Evolutionary conservation across 2,113 vertebrate genomes (phyloP).

Genomic region (Rhabdomys dilectus): DNA sequence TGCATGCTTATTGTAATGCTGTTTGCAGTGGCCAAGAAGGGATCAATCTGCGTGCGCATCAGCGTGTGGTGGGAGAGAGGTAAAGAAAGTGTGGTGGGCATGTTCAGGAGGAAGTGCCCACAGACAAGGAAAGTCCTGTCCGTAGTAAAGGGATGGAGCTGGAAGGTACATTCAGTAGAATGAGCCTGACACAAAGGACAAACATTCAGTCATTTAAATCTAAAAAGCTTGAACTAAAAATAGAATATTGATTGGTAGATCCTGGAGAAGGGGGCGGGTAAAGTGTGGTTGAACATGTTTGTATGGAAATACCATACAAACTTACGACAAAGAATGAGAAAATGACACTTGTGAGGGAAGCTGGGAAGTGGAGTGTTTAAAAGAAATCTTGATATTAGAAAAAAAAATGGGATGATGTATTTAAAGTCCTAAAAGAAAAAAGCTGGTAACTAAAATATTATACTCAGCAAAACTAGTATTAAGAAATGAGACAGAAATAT

Average conservation of each 20-base stretch:
- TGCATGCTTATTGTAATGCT: background rate
- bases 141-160: background rate
- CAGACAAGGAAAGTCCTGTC: too few species aligned
- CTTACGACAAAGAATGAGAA: background rate
- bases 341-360: background rate
- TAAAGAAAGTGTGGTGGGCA: background rate
- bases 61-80: background rate
- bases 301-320: background rate
- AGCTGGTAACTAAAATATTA: background rate
- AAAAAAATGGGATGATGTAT: background rate
- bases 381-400: background rate
- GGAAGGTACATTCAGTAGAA: background rate
- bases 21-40: background rate
- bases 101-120: background rate
- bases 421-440: background rate
- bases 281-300: background rate
- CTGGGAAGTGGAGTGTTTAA: background rate
- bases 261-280: background rate
- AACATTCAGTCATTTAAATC: background rate
- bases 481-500: background rate
- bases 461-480: background rate
- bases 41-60: background rate
- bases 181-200: background rate
- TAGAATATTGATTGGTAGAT: background rate
- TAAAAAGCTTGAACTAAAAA: background rate